A percentile compares a stretch with the other conserved stretches of the same genome.
phyloP scores from a whole-genome alignment of 2,797 vertebrate species.

The Coilia nasus region DNA sequence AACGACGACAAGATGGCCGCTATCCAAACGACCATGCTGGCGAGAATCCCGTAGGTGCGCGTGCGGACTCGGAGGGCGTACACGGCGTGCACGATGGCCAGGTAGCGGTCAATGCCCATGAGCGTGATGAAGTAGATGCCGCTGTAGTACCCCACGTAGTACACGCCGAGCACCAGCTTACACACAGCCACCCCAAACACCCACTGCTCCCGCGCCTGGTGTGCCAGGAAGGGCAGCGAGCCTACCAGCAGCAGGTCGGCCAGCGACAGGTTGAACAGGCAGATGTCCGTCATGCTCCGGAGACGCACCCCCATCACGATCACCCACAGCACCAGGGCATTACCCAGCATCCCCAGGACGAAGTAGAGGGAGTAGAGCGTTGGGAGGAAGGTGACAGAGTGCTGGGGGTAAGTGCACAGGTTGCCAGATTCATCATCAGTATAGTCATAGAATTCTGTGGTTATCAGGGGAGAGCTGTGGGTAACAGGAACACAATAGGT shows the following conservation, averaged over 20 bases:
- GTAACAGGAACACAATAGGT: too few species aligned
- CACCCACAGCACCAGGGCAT: constrained; percentile 83
- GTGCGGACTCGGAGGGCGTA: constrained; percentile 81
- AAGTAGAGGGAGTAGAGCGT: constrained; percentile 80
- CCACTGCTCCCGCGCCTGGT: constrained; percentile 82
- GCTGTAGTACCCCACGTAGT: constrained; percentile 83
- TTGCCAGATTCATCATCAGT: background rate
- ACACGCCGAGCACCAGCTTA: constrained; percentile 80
- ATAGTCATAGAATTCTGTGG: background rate
- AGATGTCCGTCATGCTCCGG: constrained; percentile 89
- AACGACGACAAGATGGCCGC: constrained; percentile 76
- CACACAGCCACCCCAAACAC: constrained; percentile 83
- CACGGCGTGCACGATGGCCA: constrained; percentile 87
- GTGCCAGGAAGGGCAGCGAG: constrained; percentile 87
- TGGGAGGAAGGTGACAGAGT: constrained; percentile 75
- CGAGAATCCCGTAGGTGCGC: constrained; percentile 71
- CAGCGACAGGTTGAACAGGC: constrained; percentile 86
- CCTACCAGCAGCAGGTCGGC: constrained; percentile 86
- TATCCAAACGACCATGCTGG: constrained; percentile 78
- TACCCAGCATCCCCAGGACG: constrained; percentile 81
- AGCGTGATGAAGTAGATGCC: constrained; percentile 89
- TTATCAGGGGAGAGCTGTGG: too few species aligned
- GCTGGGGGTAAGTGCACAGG: constrained; percentile 38
- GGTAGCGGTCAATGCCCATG: constrained; percentile 91
- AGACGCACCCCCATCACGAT: constrained; percentile 77